phyloP scores from a whole-genome alignment of 2,797 vertebrate species.

The Numenius phaeopus region DNA sequence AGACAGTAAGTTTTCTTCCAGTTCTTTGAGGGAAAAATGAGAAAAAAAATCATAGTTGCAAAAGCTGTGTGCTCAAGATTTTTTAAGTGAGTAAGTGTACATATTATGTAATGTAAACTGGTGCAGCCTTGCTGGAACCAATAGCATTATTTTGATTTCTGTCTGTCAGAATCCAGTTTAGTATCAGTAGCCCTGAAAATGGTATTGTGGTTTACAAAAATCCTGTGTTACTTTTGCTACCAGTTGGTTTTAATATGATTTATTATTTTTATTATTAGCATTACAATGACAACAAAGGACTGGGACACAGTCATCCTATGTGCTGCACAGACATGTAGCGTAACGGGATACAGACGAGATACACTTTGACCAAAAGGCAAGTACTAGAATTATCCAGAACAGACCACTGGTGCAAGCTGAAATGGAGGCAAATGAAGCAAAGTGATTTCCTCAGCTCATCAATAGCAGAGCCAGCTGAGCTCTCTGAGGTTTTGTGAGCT shows the following conservation, averaged over 20 bases:
- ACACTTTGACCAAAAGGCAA: background rate
- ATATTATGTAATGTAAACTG: background rate
- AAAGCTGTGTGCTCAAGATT: background rate
- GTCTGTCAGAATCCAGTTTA: background rate
- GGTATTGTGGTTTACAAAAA: background rate
- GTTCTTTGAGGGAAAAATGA: background rate
- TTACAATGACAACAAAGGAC: background rate
- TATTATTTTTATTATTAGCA: background rate
- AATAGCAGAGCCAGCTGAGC: background rate
- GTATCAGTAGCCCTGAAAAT: background rate
- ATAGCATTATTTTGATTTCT: background rate
- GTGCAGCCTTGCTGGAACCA: background rate
- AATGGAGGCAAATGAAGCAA: background rate
- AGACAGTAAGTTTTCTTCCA: conserved; percentile 17
- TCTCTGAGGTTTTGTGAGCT: background rate
- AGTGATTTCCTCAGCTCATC: background rate
- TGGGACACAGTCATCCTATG: background rate
- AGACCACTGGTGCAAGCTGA: background rate
- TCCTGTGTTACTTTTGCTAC: background rate
- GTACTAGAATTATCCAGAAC: background rate
- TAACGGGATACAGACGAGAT: background rate
- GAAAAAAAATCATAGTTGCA: background rate
- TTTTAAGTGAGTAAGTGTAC: background rate
- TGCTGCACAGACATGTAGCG: background rate
- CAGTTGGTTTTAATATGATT: background rate